Evolutionary conservation across 2,888 invertebrate species (phyloP), one percentile per base, ranked within the genome.

Genomic region (Malthinus flaveolus): DNA sequence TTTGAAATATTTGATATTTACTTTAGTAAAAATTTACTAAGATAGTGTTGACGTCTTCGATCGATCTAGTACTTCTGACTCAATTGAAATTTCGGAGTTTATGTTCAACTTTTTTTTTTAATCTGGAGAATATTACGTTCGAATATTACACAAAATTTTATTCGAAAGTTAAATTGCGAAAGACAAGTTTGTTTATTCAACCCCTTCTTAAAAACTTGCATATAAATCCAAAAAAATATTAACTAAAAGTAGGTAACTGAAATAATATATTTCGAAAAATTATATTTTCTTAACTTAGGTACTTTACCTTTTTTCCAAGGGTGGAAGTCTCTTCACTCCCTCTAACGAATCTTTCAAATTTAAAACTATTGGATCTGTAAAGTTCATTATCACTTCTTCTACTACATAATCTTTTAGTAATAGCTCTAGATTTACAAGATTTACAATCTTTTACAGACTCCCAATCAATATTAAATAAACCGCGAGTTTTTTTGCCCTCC

Each of bases 341-440:
- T 68, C 91, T 82, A 71, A 90, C 87, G 74, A 92, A 92, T 55
- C 91, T 82, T 80, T 92, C 91, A 77, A 92, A 92, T 81, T 91
- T 91, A 82, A 92, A 92, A 79, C 92, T 92, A 78, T 92, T 91
- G 66, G 91, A 91, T 68, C 92, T 85, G 73, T 92, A 92, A 57
- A 92, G 84, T 80, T 92, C 91, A 83, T 92, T 92, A 82, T 91
- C 91, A 56, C 88, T 83, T 56, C 87, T 83, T 66, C 87, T 87
- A 64, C 89, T 86, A 77, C 91, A 91, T 70, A 92, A 84, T 44
- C 90, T 84, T 56, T 89, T 85, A 3, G 90, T 87, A 65, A 91
- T 79, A 4, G 81, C 83, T 36, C 82, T 75, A 36, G 83, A 83
- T 68, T 81, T 80, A 72, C 82, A 82, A 50, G 82, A 81, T 68